Percentiles rank a stretch among this genome's conserved stretches.
Conservation (phyloP, 2,888 invertebrate species). For the Plagiodera versicolora region DNA sequence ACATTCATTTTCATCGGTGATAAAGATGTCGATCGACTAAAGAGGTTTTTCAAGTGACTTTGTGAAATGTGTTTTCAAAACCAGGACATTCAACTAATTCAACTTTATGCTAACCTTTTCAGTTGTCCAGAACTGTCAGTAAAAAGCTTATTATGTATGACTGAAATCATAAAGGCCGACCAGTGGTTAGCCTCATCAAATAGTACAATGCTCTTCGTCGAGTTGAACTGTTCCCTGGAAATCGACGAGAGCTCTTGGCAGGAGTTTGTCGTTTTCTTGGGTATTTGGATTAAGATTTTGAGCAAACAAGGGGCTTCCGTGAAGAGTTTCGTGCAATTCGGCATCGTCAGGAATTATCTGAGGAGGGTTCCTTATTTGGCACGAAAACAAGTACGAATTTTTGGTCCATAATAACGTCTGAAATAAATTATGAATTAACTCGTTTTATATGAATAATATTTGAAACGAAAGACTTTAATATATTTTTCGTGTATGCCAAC, state of each 20-base stretch:
- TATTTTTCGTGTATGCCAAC: too few relatives aligned
- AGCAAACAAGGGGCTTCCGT: background rate
- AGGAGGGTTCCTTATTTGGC: slow-evolving; percentile 14
- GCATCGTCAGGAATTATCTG: slow-evolving; percentile 22
- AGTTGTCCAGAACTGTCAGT: slow-evolving; percentile 3
- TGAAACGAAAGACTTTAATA: too few relatives aligned
- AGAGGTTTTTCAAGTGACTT: too few relatives aligned
- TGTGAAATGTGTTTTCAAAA: too few relatives aligned
- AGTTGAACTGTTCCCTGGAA: slow-evolving; percentile 19
- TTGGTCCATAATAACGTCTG: too few relatives aligned
- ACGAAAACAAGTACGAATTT: slow-evolving; percentile 12
- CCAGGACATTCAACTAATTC: too few relatives aligned
- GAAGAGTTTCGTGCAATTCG: slow-evolving; percentile 4
- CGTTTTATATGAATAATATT: too few relatives aligned
- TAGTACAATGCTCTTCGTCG: slow-evolving; percentile 20
- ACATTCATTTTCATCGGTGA: too few relatives aligned
- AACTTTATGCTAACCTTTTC: too few relatives aligned
- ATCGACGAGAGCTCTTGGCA: slow-evolving; percentile 19
- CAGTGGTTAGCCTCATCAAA: slow-evolving; percentile 16
- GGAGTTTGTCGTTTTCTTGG: slow-evolving; percentile 20
- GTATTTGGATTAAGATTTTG: slow-evolving; percentile 22
- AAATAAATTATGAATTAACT: too few relatives aligned
- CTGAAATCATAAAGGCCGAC: slow-evolving; percentile 17
- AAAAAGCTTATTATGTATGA: slow-evolving; percentile 20
- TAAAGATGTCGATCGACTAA: too few relatives aligned